Base-by-base conservation (phyloP, 2,797 vertebrate species). In the Protosalanx chinensis region DNA sequence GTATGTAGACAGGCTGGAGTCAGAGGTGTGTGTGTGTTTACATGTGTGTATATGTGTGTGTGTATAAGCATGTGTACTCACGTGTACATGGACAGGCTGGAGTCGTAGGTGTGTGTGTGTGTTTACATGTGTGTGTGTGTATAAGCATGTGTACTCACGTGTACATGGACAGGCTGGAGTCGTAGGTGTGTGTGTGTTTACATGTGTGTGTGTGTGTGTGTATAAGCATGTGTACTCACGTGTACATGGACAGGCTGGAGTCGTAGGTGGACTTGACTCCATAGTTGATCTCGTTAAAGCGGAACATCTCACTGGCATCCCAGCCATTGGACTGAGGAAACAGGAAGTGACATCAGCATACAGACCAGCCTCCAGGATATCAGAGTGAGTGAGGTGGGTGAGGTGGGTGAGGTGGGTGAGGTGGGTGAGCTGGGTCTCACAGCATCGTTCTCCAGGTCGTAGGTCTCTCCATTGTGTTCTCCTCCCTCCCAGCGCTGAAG, bases 221-320 rank as follows among this genome's bases (percentile, higher is more conserved):
- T 18, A 15, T 51, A 15, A 1, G 49, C 16, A 15, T 51, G 51
- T 53, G 51, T 53, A 94, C 96, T 91, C 84, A 97, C 96, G 96
- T 97, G 75, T 97, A 98, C 85, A 96, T 95, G 18, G 96, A 93
- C 30, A 97, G 94, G 77, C 95, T 98, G 78, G 96, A 92, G 81
- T 98, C 96, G 60, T 98, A 98, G 0, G 96, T 98, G 7, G 96
- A 96, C 37, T 96, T 97, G 67, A 97, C 90, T 4, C 96, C 96
- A 13, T 97, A 97, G 76, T 94, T 96, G 75, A 95, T 94, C 87
- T 98, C 96, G 65, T 97, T 98, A 87, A 88, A 96, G 75, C 94
- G 94, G 77, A 98, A 98, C 96, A 98, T 98, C 85, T 98, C 96
- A 27, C 95, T 98, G 72, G 96, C 94, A 73, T 97, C 96, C 96